phyloP scores from a whole-genome alignment of 1,140 invertebrate species.

The Brachionus paranguensis region DNA sequence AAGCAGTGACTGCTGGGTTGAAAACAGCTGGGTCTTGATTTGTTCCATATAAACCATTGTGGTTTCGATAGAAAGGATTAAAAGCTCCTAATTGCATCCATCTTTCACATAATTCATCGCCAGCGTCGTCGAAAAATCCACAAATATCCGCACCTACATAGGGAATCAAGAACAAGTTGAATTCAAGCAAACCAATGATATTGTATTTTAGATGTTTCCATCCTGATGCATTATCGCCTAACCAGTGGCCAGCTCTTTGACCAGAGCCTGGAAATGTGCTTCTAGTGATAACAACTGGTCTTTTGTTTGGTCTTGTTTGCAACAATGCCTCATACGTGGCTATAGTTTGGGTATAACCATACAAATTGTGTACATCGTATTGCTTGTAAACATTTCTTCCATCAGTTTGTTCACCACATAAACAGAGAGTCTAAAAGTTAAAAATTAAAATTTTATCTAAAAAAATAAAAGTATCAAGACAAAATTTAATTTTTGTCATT shows the following conservation, averaged over 20 bases:
- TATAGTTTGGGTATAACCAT: slow-evolving; percentile 56
- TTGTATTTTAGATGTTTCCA: slow-evolving; percentile 51
- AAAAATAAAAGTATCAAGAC: neutral
- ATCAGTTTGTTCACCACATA: slow-evolving; percentile 67
- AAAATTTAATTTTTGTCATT: no score
- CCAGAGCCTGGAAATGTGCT: slow-evolving; percentile 75
- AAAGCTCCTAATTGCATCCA: slow-evolving; percentile 62
- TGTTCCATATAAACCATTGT: slow-evolving; percentile 44
- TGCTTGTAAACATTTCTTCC: slow-evolving; percentile 45
- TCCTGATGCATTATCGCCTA: slow-evolving; percentile 60
- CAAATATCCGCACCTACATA: slow-evolving; percentile 78
- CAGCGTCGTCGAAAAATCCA: slow-evolving; percentile 74
- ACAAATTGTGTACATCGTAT: slow-evolving; percentile 69
- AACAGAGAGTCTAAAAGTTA: slow-evolving; percentile 66
- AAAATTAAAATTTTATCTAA: no score
- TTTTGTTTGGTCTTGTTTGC: slow-evolving; percentile 20
- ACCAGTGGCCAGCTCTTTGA: slow-evolving; percentile 78
- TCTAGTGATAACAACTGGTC: slow-evolving; percentile 70
- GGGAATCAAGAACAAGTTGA: slow-evolving; percentile 61
- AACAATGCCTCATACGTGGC: slow-evolving; percentile 55
- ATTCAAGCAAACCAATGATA: slow-evolving; percentile 45
- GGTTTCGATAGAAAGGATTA: slow-evolving; percentile 55
- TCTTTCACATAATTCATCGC: slow-evolving; percentile 57
- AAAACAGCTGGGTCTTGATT: slow-evolving; percentile 49
- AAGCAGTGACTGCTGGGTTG: neutral